Percentiles rank a stretch among this genome's conserved stretches.
Conservation (phyloP, 2,888 invertebrate species). For the Eretmocerus hayati region DNA sequence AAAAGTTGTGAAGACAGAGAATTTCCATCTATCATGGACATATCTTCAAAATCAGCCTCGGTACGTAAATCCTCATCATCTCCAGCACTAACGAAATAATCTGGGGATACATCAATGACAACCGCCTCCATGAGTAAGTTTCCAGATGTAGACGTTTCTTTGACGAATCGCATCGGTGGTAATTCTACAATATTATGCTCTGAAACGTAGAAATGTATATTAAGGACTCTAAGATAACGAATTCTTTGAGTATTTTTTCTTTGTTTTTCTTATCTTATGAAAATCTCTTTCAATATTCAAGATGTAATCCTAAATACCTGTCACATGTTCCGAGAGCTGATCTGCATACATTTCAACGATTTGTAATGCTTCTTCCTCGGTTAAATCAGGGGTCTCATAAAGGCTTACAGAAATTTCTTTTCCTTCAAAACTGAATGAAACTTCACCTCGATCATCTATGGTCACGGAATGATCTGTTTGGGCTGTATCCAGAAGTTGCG, state of each 20-base stretch:
- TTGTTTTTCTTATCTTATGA: too few species aligned
- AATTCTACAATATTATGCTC: conserved; percentile 82
- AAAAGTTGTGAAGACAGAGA: conserved; percentile 30
- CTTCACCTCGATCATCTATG: conserved; percentile 74
- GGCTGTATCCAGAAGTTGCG: conserved; percentile 79
- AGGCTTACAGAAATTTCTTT: conserved; percentile 86
- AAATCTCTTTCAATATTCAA: background rate
- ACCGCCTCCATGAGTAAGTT: conserved; percentile 86
- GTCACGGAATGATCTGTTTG: conserved; percentile 63
- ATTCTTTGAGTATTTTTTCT: background rate
- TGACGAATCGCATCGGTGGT: conserved; percentile 79
- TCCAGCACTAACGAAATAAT: conserved; percentile 71
- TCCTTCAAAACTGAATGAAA: conserved; percentile 86
- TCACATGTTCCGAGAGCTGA: conserved; percentile 81
- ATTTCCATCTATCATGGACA: conserved; percentile 69
- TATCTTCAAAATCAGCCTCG: conserved; percentile 80
- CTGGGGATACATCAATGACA: conserved; percentile 81
- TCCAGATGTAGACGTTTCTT: conserved; percentile 82
- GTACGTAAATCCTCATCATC: conserved; percentile 81
- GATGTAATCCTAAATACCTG: conserved; percentile 47
- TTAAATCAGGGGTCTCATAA: conserved; percentile 87
- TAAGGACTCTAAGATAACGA: background rate
- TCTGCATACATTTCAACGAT: conserved; percentile 93
- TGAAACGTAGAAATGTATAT: conserved; percentile 33
- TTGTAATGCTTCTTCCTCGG: conserved; percentile 85